These are phyloP conservation scores for Xylocopa sonorina DNA, from an alignment of 1,140 invertebrate species.

Conservation along the genomic window DNA sequence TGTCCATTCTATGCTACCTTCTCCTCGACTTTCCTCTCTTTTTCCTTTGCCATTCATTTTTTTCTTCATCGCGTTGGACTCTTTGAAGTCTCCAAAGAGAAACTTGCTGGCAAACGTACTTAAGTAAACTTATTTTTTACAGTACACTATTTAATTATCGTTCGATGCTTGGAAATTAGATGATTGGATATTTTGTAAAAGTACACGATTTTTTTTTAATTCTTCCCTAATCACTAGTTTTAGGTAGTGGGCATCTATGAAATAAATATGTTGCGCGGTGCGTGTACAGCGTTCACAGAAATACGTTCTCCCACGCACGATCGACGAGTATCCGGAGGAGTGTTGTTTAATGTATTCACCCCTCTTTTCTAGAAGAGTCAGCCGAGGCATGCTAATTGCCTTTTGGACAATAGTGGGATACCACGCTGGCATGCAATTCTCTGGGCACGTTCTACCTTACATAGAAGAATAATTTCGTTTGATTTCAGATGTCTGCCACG, in stretches of 20 bases:
- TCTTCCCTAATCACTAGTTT: too few relatives aligned
- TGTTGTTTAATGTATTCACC: slow-evolving; percentile 70
- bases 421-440: slow-evolving; percentile 60
- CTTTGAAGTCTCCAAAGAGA: too few relatives aligned
- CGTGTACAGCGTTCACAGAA: slow-evolving; percentile 35
- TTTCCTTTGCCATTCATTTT: not conserved
- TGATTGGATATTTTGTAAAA: not conserved
- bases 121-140: too few relatives aligned
- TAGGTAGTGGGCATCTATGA: slow-evolving; percentile 11
- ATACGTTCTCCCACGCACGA: slow-evolving; percentile 57
- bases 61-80: not conserved
- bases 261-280: slow-evolving; percentile 36
- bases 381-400: slow-evolving; percentile 69
- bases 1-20: not conserved
- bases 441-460: slow-evolving; percentile 50
- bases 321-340: slow-evolving; percentile 61
- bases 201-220: too few relatives aligned
- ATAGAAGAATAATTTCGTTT: slow-evolving; percentile 60
- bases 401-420: slow-evolving; percentile 70
- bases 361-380: slow-evolving; percentile 63
- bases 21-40: not conserved
- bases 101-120: too few relatives aligned
- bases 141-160: too few relatives aligned
- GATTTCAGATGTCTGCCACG: slow-evolving; percentile 28
- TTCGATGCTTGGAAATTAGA: too few relatives aligned